A percentile compares a stretch with the other conserved stretches of the same genome.
These are phyloP conservation scores for Psittacula cyanocephala DNA, from an alignment of 2,113 vertebrate species.

Conservation along the genomic window DNA sequence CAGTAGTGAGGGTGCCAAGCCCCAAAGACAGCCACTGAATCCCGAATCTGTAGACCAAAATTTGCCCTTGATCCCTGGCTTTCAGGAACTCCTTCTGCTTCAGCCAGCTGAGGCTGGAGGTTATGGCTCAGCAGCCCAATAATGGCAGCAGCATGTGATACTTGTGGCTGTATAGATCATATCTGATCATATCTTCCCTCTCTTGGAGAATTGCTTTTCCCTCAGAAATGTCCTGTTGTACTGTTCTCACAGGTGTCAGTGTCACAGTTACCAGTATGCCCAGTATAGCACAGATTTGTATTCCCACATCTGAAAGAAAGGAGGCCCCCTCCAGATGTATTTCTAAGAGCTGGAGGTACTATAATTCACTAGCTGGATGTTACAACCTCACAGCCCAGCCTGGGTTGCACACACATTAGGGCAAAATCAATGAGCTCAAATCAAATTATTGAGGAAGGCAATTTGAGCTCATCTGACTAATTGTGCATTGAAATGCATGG, in stretches of 20 bases:
- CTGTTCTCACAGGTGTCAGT: fast-evolving
- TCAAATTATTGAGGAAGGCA: background rate
- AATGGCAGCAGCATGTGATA: background rate
- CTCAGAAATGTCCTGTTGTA: background rate
- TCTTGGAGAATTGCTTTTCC: background rate
- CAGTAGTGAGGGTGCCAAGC: background rate
- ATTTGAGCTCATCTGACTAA: background rate
- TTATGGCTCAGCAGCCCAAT: background rate
- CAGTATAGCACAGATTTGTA: background rate
- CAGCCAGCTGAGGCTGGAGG: background rate
- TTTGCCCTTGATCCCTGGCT: background rate
- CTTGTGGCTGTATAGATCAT: background rate
- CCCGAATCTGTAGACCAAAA: background rate
- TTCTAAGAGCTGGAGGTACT: background rate
- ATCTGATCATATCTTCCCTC: background rate
- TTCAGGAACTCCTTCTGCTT: background rate
- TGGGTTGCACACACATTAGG: background rate
- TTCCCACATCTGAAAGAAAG: background rate
- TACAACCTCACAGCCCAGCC: background rate
- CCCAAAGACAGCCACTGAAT: background rate
- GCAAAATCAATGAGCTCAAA: background rate
- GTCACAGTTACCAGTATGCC: background rate
- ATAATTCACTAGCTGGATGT: background rate
- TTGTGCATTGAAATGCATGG: background rate
- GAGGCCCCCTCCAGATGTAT: background rate